phyloP scores from a whole-genome alignment of 2,888 invertebrate species.

The Torymus tubicola region DNA sequence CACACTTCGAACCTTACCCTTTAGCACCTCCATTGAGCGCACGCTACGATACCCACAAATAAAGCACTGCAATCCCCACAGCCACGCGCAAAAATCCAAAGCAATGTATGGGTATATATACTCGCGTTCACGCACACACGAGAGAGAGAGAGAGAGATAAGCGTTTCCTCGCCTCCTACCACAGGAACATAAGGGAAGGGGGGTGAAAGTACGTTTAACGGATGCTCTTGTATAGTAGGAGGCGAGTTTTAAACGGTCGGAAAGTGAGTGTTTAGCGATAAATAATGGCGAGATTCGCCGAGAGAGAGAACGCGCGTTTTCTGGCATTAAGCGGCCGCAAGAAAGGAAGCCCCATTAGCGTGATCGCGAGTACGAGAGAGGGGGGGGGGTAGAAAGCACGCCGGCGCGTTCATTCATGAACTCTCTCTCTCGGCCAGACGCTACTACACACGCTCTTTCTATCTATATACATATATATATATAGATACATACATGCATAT shows the following conservation, averaged over 20 bases:
- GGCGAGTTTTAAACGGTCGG: constrained; percentile 19
- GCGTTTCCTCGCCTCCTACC: no score
- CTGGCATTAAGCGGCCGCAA: constrained; percentile 58
- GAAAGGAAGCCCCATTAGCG: constrained; percentile 72
- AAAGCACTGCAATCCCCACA: background rate
- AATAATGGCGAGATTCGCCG: constrained; percentile 46
- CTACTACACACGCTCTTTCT: no score
- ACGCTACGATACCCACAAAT: background rate
- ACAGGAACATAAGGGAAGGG: no score
- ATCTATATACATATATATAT: no score
- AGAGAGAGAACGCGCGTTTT: background rate
- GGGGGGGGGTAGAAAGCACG: constrained; percentile 27
- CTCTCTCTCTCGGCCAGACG: constrained; percentile 58
- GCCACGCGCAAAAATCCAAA: no score
- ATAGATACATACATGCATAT: background rate
- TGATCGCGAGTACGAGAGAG: constrained; percentile 61
- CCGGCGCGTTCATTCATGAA: constrained; percentile 72
- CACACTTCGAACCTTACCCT: background rate
- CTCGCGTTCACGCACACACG: no score
- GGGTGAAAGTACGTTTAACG: no score
- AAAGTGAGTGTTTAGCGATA: constrained; percentile 52
- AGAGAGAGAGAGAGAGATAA: no score
- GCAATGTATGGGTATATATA: no score
- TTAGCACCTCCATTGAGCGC: background rate
- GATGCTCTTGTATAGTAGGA: no score